Base-by-base conservation (phyloP, 2,888 invertebrate genomes). In the Pogonocherus hispidulus region DNA sequence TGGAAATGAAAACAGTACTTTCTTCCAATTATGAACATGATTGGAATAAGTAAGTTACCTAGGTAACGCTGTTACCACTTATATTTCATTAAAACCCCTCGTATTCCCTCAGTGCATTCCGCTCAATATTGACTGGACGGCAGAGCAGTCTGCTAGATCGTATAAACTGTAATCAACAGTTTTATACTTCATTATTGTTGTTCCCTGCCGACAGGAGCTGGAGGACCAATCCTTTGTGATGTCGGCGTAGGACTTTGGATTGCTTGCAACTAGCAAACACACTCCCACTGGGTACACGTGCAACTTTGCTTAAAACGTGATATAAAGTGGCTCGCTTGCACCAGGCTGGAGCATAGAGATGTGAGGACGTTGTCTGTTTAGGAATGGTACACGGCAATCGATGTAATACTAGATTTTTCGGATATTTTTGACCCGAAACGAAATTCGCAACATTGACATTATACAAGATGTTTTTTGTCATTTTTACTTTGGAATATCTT, bases 101-200 rank as follows among this genome's bases (percentile, higher is more conserved):
- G 6, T 14, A 3, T 18, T n/a, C 59, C 22, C 27, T 32, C 47
- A 19, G 59, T 47, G 9, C 47, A 47, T 27, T 35, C 27, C 47
- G 47, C 18, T 47, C 59, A 46, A 59, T 59, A 59, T 59, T 47
- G 59, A 59, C 47, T 57, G n/a, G n/a, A n/a, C n/a, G n/a, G 56
- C 9, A 57, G 41, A 35, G 56, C 56, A 57, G 41, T 57, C 44
- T 47, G 59, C 47, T 77, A 76, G 80, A 80, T 81, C 79, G 80
- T 80, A 81, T 80, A 79, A 76, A 78, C 77, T 77, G 79, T 78
- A 81, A 81, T 81, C 81, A 81, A 79, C 78, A 78, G 76, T 79
- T 82, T 82, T 81, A 78, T 80, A 81, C 79, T 80, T 78, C 76
- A 76, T 79, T 79, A 81, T 80, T 79, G 77, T 75, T 73, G 76